Evolutionary conservation across 2,113 vertebrate species (phyloP).

Genomic region (Clupea harengus): DNA sequence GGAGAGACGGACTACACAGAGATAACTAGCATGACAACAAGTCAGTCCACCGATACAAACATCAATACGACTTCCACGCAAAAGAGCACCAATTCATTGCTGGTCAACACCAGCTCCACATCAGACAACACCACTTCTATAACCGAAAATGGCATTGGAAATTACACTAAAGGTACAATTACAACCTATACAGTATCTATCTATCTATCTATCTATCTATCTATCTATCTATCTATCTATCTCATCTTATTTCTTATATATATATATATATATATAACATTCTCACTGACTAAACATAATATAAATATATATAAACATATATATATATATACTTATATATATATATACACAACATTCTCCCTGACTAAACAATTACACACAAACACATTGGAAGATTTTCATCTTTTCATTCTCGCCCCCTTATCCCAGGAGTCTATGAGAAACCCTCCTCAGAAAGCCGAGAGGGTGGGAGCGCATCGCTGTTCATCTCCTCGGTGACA

Average conservation of each 20-base stretch:
- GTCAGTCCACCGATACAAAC: neutral
- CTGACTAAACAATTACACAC: too few relatives aligned
- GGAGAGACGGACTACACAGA: neutral
- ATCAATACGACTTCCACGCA: neutral
- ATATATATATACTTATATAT: too few relatives aligned
- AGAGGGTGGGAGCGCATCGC: conserved; percentile 43
- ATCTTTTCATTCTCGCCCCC: neutral
- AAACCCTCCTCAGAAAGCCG: neutral
- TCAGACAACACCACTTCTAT: conserved; percentile 31
- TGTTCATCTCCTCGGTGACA: conserved; percentile 80
- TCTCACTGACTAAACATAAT: too few relatives aligned
- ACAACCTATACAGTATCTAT: neutral
- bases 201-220: neutral
- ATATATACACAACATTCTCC: too few relatives aligned
- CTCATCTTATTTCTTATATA: neutral
- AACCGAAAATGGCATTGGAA: conserved; percentile 43
- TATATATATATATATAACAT: too few relatives aligned
- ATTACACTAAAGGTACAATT: conserved; percentile 47
- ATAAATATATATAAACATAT: too few relatives aligned
- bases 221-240: neutral
- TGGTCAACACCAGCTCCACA: neutral
- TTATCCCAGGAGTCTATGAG: neutral
- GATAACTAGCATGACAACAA: neutral
- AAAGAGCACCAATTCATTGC: neutral
- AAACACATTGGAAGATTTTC: too few relatives aligned